Conservation (phyloP, 2,888 invertebrate species). For the Calameuta pallipes region DNA sequence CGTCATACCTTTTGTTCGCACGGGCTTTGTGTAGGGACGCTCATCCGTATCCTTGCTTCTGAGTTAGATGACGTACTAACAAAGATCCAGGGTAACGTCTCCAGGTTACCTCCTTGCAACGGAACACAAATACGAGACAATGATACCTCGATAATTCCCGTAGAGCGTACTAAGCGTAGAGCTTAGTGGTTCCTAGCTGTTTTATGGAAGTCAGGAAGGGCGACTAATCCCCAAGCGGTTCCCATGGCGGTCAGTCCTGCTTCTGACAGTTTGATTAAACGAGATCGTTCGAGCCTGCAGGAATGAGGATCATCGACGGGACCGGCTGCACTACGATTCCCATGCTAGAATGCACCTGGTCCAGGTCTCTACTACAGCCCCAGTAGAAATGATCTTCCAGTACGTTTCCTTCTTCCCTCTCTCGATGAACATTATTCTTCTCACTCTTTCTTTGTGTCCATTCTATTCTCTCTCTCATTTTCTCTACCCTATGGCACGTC, state of each 20-base stretch:
- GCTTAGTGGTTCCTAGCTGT: background rate
- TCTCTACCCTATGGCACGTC: background rate
- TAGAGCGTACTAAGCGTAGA: background rate
- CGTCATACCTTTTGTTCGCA: background rate
- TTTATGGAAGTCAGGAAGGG: background rate
- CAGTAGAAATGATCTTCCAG: constrained; percentile 20
- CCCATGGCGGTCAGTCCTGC: constrained; percentile 2
- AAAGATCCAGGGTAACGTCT: background rate
- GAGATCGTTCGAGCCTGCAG: constrained; percentile 23
- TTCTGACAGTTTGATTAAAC: constrained; percentile 29
- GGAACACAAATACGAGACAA: background rate
- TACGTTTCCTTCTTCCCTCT: constrained; percentile 16
- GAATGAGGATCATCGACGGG: constrained; percentile 23
- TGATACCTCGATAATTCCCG: background rate
- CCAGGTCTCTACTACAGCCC: constrained; percentile 3
- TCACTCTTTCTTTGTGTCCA: constrained; percentile 9
- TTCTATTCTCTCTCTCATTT: constrained; percentile 14
- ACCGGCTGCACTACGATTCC: constrained; percentile 6
- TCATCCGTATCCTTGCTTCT: background rate
- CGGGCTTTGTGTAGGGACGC: background rate
- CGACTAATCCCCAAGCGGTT: background rate
- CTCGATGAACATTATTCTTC: constrained; percentile 13
- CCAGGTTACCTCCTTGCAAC: background rate
- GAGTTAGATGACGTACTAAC: background rate
- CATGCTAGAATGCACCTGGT: constrained; percentile 37